Evolutionary conservation across 2,113 vertebrate species (phyloP).

Genomic region (Psilopogon haemacephalus): DNA sequence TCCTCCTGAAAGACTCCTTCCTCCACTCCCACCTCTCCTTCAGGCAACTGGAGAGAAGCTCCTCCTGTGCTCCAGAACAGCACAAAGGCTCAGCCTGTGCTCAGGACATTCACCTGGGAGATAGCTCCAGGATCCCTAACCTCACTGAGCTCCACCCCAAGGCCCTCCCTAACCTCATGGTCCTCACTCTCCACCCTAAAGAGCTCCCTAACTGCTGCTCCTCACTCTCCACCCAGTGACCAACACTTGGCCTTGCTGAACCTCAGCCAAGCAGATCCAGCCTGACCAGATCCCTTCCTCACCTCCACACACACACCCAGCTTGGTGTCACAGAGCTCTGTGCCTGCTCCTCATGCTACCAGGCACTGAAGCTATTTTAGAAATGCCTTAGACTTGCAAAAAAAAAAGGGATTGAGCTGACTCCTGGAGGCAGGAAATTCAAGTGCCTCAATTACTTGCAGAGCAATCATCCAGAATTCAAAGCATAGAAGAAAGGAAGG

Average conservation of each 20-base stretch:
- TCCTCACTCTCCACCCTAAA: no score
- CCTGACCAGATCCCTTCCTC: no score
- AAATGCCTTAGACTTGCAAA: slow-evolving; percentile 44
- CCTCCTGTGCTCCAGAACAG: background rate
- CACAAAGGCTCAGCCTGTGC: background rate
- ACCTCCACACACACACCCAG: no score
- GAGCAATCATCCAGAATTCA: slow-evolving; percentile 57
- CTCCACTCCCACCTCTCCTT: background rate
- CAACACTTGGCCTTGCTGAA: no score
- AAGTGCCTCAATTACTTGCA: slow-evolving; percentile 27
- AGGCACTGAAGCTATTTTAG: background rate
- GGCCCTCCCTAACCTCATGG: no score
- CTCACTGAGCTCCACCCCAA: background rate
- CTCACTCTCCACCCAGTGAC: no score
- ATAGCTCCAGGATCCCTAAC: background rate
- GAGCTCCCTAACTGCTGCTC: no score
- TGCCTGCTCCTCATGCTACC: background rate
- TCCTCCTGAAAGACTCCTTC: background rate
- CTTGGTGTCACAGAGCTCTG: no score
- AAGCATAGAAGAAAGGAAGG: no score
- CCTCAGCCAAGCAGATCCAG: no score
- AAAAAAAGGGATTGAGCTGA: background rate
- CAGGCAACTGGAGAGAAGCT: background rate
- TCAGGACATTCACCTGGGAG: background rate
- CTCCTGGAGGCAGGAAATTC: slow-evolving; percentile 39